A percentile compares a stretch with the other conserved stretches of the same genome.
Conservation (phyloP, 2,113 vertebrate species). For the Psophia crepitans region DNA sequence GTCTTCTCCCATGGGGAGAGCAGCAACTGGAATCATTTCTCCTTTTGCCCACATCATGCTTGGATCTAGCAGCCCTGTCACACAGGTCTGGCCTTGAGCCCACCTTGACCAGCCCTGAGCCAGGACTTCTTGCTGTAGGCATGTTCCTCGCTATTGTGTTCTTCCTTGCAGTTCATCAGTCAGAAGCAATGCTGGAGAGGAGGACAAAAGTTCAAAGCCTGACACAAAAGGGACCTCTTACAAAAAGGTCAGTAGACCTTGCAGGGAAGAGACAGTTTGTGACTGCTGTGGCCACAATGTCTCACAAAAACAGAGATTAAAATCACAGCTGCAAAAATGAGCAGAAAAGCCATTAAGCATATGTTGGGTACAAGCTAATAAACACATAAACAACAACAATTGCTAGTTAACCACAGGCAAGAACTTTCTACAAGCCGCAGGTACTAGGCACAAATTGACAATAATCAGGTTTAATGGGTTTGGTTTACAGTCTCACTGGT, state of each 20-base stretch:
- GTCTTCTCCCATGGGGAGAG: neutral
- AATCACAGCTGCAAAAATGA: neutral
- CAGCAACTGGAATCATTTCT: neutral
- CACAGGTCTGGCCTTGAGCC: neutral
- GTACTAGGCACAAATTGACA: slow-evolving; percentile 35
- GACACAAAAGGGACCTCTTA: neutral
- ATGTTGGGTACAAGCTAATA: neutral
- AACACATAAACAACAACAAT: slow-evolving; percentile 28
- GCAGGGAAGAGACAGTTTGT: neutral
- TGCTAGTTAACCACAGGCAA: slow-evolving; percentile 6
- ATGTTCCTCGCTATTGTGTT: neutral
- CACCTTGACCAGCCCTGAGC: neutral
- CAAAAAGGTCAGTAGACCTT: neutral
- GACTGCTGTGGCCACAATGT: neutral
- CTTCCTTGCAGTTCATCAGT: neutral
- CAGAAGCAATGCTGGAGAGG: neutral
- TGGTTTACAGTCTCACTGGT: slow-evolving; percentile 19
- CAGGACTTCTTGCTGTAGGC: accelerated
- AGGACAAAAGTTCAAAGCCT: neutral
- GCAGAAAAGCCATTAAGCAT: slow-evolving; percentile 10
- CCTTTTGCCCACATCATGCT: neutral
- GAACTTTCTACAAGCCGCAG: neutral
- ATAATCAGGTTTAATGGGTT: slow-evolving; percentile 26
- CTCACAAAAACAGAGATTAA: neutral
- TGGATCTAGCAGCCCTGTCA: neutral